A percentile compares a stretch with the other conserved stretches of the same genome.
Evolutionary conservation across 2,113 vertebrate genomes (phyloP).

Genomic region (Rhabdornis inornatus): DNA sequence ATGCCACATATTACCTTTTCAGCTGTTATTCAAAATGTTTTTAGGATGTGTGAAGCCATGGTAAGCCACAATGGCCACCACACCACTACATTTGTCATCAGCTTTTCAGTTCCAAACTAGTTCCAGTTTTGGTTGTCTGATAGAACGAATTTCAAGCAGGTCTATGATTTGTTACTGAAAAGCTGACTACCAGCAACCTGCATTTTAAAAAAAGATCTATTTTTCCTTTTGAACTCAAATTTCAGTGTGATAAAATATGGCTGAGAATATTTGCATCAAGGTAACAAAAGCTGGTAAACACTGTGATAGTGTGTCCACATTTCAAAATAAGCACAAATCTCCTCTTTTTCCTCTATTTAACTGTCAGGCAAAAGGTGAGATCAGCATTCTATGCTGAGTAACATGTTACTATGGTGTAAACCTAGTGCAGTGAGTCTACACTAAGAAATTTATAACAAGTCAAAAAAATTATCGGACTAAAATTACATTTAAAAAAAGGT

Average conservation of each 20-base stretch:
- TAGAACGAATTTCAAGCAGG: not conserved
- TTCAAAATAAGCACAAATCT: not conserved
- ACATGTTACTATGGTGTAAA: not conserved
- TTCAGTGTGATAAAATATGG: not conserved
- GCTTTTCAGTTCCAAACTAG: not conserved
- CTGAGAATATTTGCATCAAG: not conserved
- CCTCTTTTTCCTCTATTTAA: not conserved
- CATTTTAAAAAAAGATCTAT: not conserved
- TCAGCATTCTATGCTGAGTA: not conserved
- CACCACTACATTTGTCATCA: fast-evolving
- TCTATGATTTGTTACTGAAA: not conserved
- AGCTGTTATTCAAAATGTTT: not conserved
- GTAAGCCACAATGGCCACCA: not conserved
- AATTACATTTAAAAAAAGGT: not conserved
- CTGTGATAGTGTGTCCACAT: not conserved
- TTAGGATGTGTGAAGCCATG: not conserved
- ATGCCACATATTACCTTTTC: not conserved
- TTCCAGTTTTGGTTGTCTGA: not conserved
- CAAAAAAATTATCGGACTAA: not conserved
- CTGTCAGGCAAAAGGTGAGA: not conserved
- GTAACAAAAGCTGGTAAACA: not conserved
- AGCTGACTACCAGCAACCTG: not conserved
- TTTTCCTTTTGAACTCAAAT: not conserved
- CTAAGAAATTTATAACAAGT: not conserved
- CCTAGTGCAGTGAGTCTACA: not conserved